Percentiles rank a stretch among this genome's conserved stretches.
These are phyloP conservation scores for Actinopyga echinites DNA, from an alignment of 53 echinoderm and acorn worm species.

Conservation along the genomic window DNA sequence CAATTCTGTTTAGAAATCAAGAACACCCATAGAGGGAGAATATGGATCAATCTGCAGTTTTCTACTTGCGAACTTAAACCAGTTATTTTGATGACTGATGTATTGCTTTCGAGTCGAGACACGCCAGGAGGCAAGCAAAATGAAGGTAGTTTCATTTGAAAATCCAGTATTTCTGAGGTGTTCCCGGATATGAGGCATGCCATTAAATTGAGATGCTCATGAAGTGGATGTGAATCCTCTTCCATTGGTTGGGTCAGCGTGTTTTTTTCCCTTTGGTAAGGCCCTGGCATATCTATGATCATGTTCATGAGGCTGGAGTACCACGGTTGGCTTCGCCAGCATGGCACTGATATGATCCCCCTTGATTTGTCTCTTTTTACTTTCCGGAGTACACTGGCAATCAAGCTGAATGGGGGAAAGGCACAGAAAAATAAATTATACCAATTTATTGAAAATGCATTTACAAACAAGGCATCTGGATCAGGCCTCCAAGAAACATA, in stretches of 20 bases:
- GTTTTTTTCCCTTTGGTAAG: not conserved
- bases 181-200: constrained; percentile 38
- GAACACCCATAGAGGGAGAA: constrained; percentile 34
- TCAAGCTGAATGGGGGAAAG: constrained; percentile 31
- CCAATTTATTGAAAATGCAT: constrained; percentile 54
- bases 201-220: not conserved
- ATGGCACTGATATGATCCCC: constrained; percentile 26
- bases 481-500: constrained; percentile 57
- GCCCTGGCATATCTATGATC: constrained; percentile 18
- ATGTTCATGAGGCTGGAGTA: constrained; percentile 2
- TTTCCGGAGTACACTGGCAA: not conserved
- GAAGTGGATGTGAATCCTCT: constrained; percentile 7
- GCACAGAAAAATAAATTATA: constrained; percentile 29
- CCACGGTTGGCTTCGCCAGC: constrained; percentile 40
- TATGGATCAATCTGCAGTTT: constrained; percentile 16
- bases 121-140: constrained; percentile 53
- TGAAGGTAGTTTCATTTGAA: not conserved
- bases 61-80: constrained; percentile 13
- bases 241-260: not conserved
- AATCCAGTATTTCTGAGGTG: not conserved
- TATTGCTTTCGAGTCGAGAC: constrained; percentile 10
- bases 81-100: not conserved
- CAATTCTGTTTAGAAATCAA: constrained; percentile 46
- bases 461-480: constrained; percentile 39
- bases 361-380: constrained; percentile 15